Conservation (phyloP, 2,113 vertebrate species). For the Penelope pileata region DNA sequence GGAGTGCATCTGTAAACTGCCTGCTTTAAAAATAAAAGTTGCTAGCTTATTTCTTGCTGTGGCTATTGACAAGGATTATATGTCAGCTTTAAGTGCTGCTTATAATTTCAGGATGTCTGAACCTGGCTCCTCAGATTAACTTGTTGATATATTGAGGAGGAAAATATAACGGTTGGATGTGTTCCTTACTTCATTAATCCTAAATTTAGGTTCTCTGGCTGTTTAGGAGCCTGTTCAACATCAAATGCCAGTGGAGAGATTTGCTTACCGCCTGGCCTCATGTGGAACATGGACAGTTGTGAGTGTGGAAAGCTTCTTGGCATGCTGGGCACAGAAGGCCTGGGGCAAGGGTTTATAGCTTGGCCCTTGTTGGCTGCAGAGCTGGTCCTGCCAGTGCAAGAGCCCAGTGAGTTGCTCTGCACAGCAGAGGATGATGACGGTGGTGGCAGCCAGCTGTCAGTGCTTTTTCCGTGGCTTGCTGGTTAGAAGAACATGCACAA, state of each 20-base stretch:
- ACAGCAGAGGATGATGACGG: slow-evolving; percentile 39
- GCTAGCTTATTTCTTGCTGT: background rate
- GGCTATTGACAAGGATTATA: background rate
- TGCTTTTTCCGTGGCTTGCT: slow-evolving; percentile 7
- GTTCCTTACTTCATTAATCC: background rate
- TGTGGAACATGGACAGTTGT: background rate
- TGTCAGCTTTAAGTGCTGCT: background rate
- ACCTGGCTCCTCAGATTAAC: background rate
- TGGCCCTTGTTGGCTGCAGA: background rate
- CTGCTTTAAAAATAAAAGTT: background rate
- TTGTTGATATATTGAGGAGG: background rate
- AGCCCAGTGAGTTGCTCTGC: background rate
- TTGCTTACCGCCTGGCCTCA: background rate
- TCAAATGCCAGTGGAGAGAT: background rate
- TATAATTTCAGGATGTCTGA: background rate
- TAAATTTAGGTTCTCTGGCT: background rate
- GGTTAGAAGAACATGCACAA: background rate
- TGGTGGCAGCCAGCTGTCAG: slow-evolving; percentile 73
- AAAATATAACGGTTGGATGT: background rate
- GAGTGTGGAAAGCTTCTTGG: slow-evolving; percentile 34
- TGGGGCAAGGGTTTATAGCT: background rate
- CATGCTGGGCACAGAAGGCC: rapidly evolving
- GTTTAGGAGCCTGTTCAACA: background rate
- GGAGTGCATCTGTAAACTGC: background rate
- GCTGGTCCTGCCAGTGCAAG: background rate